Conservation (phyloP, 2,888 invertebrate genomes). For the Sericinus montela region DNA sequence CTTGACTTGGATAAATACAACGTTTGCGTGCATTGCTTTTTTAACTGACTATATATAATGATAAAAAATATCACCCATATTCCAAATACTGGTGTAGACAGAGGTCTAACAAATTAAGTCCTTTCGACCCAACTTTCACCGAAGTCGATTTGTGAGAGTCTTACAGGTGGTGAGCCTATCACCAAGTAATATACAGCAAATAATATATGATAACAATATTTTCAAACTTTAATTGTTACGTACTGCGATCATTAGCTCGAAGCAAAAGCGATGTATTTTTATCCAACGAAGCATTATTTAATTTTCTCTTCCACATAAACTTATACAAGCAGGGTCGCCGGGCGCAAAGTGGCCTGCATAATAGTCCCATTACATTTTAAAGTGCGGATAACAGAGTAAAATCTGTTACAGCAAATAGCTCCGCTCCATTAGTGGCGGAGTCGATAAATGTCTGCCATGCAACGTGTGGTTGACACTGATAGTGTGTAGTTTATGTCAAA, state of each 20-base stretch:
- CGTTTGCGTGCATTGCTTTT: too few relatives aligned
- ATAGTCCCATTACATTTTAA: constrained; percentile 43
- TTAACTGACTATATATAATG: too few relatives aligned
- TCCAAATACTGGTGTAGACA: too few relatives aligned
- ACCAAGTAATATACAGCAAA: too few relatives aligned
- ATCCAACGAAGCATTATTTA: constrained; percentile 4
- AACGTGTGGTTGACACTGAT: constrained; percentile 16
- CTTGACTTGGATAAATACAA: too few relatives aligned
- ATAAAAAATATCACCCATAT: too few relatives aligned
- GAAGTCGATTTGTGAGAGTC: too few relatives aligned
- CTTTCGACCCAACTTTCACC: too few relatives aligned
- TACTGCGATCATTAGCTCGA: not conserved
- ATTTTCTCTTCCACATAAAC: constrained; percentile 16
- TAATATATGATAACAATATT: too few relatives aligned
- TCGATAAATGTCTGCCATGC: constrained; percentile 47
- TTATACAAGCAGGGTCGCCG: constrained; percentile 11
- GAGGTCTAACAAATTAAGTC: too few relatives aligned
- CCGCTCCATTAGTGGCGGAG: constrained; percentile 46
- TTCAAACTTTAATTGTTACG: too few relatives aligned
- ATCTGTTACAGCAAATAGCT: constrained; percentile 53
- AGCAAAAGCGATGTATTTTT: not conserved
- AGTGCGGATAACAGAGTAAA: constrained; percentile 45
- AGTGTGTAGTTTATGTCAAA: constrained; percentile 11
- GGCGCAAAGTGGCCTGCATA: constrained; percentile 22
- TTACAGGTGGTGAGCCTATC: too few relatives aligned